Evolutionary conservation across 2,797 vertebrate species (phyloP).

Genomic region (Acrossocheilus fasciatus): DNA sequence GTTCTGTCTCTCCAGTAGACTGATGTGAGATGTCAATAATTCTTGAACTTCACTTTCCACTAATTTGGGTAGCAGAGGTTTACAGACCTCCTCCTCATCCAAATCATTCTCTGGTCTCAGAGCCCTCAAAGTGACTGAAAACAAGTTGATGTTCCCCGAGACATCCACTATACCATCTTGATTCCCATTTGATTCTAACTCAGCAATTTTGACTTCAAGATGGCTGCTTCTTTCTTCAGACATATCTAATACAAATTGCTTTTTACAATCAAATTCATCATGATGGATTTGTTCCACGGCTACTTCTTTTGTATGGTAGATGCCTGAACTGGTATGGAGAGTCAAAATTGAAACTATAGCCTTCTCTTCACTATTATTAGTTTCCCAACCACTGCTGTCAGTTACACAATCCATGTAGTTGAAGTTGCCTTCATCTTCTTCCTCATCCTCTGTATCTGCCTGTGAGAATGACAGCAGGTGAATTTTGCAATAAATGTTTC

Average conservation of each 20-base stretch:
- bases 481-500: not conserved
- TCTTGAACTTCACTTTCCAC: not conserved
- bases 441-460: constrained; percentile 25
- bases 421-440: not conserved
- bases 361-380: not conserved
- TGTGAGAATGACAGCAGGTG: not conserved
- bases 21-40: not conserved
- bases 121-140: constrained; percentile 47
- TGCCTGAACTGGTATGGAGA: not conserved
- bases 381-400: not conserved
- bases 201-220: not conserved
- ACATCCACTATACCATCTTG: too few species aligned
- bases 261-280: not conserved
- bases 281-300: not conserved
- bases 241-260: not conserved
- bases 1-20: not conserved
- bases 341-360: not conserved
- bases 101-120: constrained; percentile 10
- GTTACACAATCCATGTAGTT: not conserved
- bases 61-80: constrained; percentile 25
- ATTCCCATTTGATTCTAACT: not conserved
- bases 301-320: not conserved
- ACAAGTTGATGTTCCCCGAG: constrained; percentile 45
- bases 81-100: not conserved
- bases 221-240: not conserved